These are phyloP conservation scores for Heliothis subflexa DNA, from an alignment of 1,140 invertebrate genomes.

Conservation along the genomic window DNA sequence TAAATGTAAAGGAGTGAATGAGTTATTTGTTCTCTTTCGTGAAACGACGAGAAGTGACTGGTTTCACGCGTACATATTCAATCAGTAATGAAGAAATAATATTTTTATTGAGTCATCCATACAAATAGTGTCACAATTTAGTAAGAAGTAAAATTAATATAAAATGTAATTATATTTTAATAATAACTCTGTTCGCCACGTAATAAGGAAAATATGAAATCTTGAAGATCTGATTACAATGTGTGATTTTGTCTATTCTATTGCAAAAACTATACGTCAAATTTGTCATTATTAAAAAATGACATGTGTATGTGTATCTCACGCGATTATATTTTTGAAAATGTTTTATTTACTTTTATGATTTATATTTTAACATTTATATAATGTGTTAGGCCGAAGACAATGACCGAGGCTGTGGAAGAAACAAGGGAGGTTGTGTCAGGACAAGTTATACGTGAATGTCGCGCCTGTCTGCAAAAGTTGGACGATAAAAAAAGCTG, in stretches of 20 bases:
- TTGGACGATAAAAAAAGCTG: slow-evolving; percentile 51
- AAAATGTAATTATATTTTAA: background rate
- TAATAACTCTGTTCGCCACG: background rate
- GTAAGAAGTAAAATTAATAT: background rate
- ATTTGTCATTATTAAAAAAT: slow-evolving; percentile 37
- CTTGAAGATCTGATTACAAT: background rate
- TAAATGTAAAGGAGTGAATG: background rate
- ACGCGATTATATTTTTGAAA: slow-evolving; percentile 28
- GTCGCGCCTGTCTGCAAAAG: slow-evolving; percentile 69
- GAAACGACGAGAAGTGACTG: background rate
- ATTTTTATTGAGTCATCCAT: slow-evolving; percentile 4
- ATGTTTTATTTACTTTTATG: slow-evolving; percentile 38
- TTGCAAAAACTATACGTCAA: slow-evolving; percentile 46
- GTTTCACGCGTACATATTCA: background rate
- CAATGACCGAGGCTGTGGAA: slow-evolving; percentile 10
- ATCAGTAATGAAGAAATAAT: background rate
- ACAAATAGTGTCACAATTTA: background rate
- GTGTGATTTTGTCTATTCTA: slow-evolving; percentile 38
- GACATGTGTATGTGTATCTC: slow-evolving; percentile 3
- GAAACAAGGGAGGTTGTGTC: slow-evolving; percentile 8
- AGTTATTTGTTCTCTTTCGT: slow-evolving; percentile 6
- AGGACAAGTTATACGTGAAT: slow-evolving; percentile 57
- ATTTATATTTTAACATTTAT: slow-evolving; percentile 17
- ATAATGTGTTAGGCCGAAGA: slow-evolving; percentile 21
- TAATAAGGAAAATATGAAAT: background rate